A percentile compares a stretch with the other conserved stretches of the same genome.
phyloP scores from a whole-genome alignment of 2,113 vertebrate species.

The Asarcornis scutulata region DNA sequence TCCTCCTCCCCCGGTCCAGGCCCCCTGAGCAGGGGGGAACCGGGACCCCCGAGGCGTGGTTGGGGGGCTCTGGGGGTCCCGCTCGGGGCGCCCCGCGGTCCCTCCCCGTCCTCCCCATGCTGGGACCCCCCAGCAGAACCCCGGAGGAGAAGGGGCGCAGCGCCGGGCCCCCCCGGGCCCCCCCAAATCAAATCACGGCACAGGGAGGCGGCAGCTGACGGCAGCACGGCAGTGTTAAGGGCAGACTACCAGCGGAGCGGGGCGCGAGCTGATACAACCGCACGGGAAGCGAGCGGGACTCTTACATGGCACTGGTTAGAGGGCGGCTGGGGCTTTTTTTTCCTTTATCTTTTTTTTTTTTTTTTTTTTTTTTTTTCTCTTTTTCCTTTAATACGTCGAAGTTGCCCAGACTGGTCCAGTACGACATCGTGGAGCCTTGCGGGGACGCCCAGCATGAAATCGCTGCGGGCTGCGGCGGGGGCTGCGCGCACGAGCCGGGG shows the following conservation, averaged over 20 bases:
- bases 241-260: conserved; percentile 49
- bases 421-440: conserved; percentile 65
- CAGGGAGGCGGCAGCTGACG: conserved; percentile 60
- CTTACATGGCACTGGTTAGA: conserved; percentile 54
- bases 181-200: conserved; percentile 34
- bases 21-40: too few relatives aligned
- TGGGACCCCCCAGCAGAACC: too few relatives aligned
- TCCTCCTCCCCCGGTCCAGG: too few relatives aligned
- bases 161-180: too few relatives aligned
- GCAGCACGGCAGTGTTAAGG: background rate
- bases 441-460: conserved; percentile 64
- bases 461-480: background rate
- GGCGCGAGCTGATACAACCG: conserved; percentile 27
- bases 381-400: conserved; percentile 52
- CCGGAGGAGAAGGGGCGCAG: too few relatives aligned
- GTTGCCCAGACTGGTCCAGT: conserved; percentile 82
- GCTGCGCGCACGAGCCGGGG: background rate
- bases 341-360: conserved; percentile 19
- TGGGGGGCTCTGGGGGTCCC: too few relatives aligned
- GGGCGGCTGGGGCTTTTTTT: conserved; percentile 2
- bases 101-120: too few relatives aligned
- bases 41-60: too few relatives aligned
- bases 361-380: conserved; percentile 20
- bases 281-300: conserved; percentile 69
- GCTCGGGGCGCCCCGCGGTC: too few relatives aligned